Evolutionary conservation across 2,113 vertebrate genomes (phyloP).

Genomic region (Megaptera novaeangliae): DNA sequence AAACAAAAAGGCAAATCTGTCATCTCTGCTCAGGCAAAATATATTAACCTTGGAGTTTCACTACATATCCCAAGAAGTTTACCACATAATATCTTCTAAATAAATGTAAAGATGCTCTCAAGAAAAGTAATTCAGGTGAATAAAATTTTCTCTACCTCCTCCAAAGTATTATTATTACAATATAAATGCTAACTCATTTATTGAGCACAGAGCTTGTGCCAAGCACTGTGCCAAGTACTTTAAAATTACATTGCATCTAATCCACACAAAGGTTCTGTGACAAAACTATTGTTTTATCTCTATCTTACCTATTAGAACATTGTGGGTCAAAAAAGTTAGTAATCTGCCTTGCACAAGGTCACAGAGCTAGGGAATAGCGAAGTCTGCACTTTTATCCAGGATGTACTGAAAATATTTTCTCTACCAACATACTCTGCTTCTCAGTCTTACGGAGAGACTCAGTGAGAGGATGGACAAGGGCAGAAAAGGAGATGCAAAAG

Average conservation of each 20-base stretch:
- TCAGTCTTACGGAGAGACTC: not conserved
- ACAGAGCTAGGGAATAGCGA: not conserved
- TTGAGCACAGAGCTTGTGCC: not conserved
- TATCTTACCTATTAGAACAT: not conserved
- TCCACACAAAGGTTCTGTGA: not conserved
- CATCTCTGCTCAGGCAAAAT: not conserved
- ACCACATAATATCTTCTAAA: slow-evolving; percentile 5
- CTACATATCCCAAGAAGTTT: not conserved
- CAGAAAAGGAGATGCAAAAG: not conserved
- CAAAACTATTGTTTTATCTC: not conserved
- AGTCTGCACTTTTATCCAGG: not conserved
- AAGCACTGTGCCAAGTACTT: not conserved
- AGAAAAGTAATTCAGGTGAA: not conserved
- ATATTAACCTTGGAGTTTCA: not conserved
- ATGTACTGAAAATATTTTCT: not conserved
- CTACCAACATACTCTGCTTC: not conserved
- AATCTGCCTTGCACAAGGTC: not conserved
- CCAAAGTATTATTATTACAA: not conserved
- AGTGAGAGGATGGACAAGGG: not conserved
- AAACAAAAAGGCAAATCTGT: not conserved
- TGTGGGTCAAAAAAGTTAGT: not conserved
- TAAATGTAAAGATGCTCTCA: not conserved
- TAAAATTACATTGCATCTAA: not conserved
- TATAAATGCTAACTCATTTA: not conserved
- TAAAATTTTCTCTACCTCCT: not conserved